Evolutionary conservation across 2,797 vertebrate species (phyloP).

Genomic region (Spondyliosoma cantharus): DNA sequence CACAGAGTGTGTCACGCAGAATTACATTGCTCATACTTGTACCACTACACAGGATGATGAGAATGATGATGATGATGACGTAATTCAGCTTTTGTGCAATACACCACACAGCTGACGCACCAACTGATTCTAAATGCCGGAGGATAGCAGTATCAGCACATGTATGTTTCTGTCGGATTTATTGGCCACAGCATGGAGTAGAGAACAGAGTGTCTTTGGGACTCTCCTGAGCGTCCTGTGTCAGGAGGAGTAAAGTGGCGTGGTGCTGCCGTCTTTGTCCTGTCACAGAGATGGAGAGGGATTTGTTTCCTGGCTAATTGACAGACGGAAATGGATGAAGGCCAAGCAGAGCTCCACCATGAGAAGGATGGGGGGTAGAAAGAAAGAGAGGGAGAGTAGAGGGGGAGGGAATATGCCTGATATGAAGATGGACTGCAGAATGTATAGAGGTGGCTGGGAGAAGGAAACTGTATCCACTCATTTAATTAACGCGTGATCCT

Average conservation of each 20-base stretch:
- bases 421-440: conserved; percentile 46
- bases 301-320: conserved; percentile 56
- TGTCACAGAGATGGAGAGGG: conserved; percentile 62
- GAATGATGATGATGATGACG: not conserved
- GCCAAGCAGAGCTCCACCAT: conserved; percentile 32
- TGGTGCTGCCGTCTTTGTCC: conserved; percentile 63
- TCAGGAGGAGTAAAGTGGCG: conserved; percentile 23
- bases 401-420: conserved; percentile 31
- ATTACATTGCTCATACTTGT: not conserved
- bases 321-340: conserved; percentile 68
- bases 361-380: conserved; percentile 10
- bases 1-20: not conserved
- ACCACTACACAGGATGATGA: not conserved
- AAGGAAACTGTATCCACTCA: not conserved
- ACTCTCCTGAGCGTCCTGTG: conserved; percentile 4
- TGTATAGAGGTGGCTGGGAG: conserved; percentile 1
- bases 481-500: not conserved
- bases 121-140: not conserved
- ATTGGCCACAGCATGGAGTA: not conserved
- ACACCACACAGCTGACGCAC: not conserved
- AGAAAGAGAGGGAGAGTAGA: conserved; percentile 6
- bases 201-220: not conserved
- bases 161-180: not conserved
- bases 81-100: conserved; percentile 6
- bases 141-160: not conserved